phyloP scores from a whole-genome alignment of 1,140 invertebrate genomes.

The Ceratitis capitata region DNA sequence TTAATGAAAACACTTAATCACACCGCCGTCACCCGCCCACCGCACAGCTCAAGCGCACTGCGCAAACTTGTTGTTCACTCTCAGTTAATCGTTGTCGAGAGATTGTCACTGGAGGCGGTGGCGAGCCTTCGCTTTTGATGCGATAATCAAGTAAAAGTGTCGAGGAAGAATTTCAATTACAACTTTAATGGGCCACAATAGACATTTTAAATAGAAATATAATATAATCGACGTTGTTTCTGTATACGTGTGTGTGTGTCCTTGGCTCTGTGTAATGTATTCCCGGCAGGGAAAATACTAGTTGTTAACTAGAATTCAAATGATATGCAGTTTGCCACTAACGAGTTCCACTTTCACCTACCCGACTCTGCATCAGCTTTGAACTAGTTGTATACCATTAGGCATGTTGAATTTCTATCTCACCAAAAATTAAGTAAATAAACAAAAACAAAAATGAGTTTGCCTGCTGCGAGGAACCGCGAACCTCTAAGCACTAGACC shows the following conservation, averaged over 20 bases:
- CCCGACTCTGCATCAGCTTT: too few species aligned
- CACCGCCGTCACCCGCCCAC: background rate
- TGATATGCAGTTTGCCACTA: too few species aligned
- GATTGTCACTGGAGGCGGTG: background rate
- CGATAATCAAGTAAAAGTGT: constrained; percentile 29
- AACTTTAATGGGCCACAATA: background rate
- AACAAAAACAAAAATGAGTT: too few species aligned
- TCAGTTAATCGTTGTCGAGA: background rate
- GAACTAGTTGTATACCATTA: too few species aligned
- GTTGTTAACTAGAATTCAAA: too few species aligned
- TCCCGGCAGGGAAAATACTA: background rate
- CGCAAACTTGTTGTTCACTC: background rate
- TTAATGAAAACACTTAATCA: constrained; percentile 38
- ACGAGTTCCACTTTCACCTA: too few species aligned
- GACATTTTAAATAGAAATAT: background rate
- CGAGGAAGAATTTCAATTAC: constrained; percentile 27
- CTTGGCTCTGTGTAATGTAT: background rate
- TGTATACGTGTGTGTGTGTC: background rate
- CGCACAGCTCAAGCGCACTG: background rate
- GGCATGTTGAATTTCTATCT: too few species aligned
- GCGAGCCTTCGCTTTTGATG: background rate
- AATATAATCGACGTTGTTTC: background rate
- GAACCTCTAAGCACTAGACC: too few species aligned
- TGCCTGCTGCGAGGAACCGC: too few species aligned
- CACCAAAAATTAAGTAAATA: too few species aligned